A percentile compares a stretch with the other conserved stretches of the same genome.
phyloP scores from a whole-genome alignment of 2,797 vertebrate species.

The Oceanodroma leucorhoa region DNA sequence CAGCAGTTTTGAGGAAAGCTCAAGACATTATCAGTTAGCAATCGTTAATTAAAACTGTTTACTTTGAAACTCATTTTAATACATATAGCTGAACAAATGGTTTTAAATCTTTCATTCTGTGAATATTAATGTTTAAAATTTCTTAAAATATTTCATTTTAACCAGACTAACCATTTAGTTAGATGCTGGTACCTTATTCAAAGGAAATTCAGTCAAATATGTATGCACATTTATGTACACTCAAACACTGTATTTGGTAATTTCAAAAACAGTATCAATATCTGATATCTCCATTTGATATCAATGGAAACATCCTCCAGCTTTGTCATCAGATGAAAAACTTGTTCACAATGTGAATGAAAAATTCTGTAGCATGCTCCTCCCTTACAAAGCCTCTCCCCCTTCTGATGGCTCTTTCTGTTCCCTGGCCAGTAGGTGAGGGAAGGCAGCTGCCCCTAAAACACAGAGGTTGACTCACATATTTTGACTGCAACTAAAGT shows the following conservation, averaged over 20 bases:
- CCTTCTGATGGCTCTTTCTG: background rate
- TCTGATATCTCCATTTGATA: background rate
- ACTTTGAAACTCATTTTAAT: constrained; percentile 13
- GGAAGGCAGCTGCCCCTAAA: background rate
- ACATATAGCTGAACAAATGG: background rate
- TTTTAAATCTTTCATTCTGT: background rate
- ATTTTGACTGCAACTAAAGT: background rate
- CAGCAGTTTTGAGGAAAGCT: constrained; percentile 32
- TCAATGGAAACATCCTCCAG: background rate
- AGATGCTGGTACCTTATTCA: background rate
- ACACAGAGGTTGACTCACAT: background rate
- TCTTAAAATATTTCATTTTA: background rate
- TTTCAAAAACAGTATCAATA: background rate
- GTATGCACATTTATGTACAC: background rate
- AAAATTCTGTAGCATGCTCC: background rate
- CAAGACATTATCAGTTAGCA: background rate
- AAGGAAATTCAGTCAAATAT: background rate
- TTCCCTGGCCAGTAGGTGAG: background rate
- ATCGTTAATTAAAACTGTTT: constrained; percentile 3
- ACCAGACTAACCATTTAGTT: background rate
- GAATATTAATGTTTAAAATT: background rate
- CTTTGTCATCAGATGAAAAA: background rate
- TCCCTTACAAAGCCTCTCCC: background rate
- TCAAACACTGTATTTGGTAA: background rate
- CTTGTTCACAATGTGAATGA: background rate